Evolutionary conservation across 2,888 invertebrate genomes (phyloP).

Genomic region (Asteroscopus sphinx): DNA sequence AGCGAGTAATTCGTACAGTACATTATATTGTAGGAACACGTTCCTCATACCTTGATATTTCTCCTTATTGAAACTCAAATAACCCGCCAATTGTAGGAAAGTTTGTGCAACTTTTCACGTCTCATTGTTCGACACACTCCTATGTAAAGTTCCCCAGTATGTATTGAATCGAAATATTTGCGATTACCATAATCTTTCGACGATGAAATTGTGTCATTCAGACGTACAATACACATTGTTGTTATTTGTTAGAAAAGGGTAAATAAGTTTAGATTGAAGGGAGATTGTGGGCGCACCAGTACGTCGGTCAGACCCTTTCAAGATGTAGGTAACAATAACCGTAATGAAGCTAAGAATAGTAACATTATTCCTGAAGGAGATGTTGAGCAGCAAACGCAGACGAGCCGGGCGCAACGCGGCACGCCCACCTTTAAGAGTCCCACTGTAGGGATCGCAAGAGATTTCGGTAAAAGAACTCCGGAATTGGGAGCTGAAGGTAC

Average conservation of each 20-base stretch:
- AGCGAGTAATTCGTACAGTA: constrained; percentile 59
- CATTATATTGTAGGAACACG: constrained; percentile 39
- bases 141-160: constrained; percentile 32
- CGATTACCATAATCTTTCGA: constrained; percentile 54
- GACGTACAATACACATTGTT: constrained; percentile 42
- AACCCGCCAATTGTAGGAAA: constrained; percentile 35
- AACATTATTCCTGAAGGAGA: constrained; percentile 75
- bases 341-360: constrained; percentile 45
- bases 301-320: constrained; percentile 7
- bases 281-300: constrained; percentile 12
- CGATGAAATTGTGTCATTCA: constrained; percentile 30
- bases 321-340: constrained; percentile 13
- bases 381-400: constrained; percentile 72
- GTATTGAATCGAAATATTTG: constrained; percentile 29
- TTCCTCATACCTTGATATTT: constrained; percentile 39
- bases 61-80: constrained; percentile 59
- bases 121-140: constrained; percentile 29
- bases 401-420: constrained; percentile 75
- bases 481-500: constrained; percentile 82
- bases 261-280: constrained; percentile 32
- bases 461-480: constrained; percentile 84
- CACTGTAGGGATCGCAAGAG: constrained; percentile 80
- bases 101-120: constrained; percentile 42
- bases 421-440: constrained; percentile 84
- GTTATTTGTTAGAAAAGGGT: constrained; percentile 29